Conservation (phyloP, 2,888 invertebrate species). For the Adineta ricciae region DNA sequence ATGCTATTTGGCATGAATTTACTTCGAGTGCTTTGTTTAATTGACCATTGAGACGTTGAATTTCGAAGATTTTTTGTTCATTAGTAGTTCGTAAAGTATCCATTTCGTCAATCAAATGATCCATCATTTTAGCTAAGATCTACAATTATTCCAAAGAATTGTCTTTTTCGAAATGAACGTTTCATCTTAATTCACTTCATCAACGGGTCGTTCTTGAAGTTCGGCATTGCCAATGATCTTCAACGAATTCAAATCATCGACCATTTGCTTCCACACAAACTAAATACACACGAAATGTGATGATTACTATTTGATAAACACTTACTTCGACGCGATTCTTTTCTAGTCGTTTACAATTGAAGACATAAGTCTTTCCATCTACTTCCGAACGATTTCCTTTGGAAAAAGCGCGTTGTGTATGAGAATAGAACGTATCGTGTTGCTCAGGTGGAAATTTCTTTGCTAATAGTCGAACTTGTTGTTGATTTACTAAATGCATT, state of each 20-base stretch:
- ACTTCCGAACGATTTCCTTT: background rate
- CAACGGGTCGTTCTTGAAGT: background rate
- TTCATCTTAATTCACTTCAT: background rate
- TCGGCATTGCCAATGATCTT: background rate
- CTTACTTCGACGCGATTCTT: background rate
- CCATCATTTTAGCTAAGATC: constrained; percentile 10
- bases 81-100: background rate
- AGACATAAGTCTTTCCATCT: background rate
- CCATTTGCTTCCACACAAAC: constrained; percentile 5
- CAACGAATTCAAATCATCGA: background rate
- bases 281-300: background rate
- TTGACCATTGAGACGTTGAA: background rate
- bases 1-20: too few species aligned
- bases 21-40: background rate
- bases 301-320: background rate
- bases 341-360: background rate
- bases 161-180: background rate
- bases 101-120: background rate
- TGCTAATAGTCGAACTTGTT: background rate
- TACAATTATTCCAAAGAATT: background rate
- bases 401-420: background rate
- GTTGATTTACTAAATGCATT: background rate
- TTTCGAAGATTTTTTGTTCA: constrained; percentile 7
- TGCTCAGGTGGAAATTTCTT: background rate
- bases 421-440: background rate